Percentiles rank a stretch among this genome's conserved stretches.
Evolutionary conservation across 2,888 invertebrate species (phyloP).

Genomic region (Drosophila neotestacea): DNA sequence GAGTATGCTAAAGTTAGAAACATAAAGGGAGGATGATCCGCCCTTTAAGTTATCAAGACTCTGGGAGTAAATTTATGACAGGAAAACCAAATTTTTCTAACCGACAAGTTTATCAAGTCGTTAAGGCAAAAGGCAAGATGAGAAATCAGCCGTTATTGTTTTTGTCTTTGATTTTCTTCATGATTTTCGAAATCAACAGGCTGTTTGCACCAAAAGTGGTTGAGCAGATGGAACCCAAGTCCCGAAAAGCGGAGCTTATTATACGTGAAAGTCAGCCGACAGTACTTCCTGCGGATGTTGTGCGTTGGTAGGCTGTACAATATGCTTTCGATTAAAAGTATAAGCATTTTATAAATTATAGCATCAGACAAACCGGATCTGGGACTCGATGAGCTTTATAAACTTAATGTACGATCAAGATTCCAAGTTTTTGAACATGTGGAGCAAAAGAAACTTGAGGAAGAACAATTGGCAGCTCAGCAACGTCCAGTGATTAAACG

Average conservation of each 20-base stretch:
- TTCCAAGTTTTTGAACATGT: slow-evolving; percentile 92
- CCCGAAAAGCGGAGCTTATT: slow-evolving; percentile 93
- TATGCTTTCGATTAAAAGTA: not conserved
- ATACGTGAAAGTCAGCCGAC: slow-evolving; percentile 96
- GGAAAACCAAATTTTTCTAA: too few species aligned
- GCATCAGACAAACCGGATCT: slow-evolving; percentile 95
- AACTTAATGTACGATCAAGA: slow-evolving; percentile 93
- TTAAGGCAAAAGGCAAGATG: too few species aligned
- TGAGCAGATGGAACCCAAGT: slow-evolving; percentile 89
- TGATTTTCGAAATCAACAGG: slow-evolving; percentile 4
- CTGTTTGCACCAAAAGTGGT: slow-evolving; percentile 96
- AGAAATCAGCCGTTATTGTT: too few species aligned
- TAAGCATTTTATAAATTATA: slow-evolving; percentile 73
- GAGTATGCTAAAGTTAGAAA: too few species aligned
- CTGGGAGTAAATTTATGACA: too few species aligned
- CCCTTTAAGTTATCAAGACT: too few species aligned
- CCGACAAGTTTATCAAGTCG: too few species aligned
- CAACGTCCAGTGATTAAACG: slow-evolving; percentile 86
- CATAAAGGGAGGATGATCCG: too few species aligned
- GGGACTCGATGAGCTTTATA: slow-evolving; percentile 92
- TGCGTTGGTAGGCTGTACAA: slow-evolving; percentile 87
- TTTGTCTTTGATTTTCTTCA: too few species aligned
- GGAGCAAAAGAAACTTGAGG: slow-evolving; percentile 83
- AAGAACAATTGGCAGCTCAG: slow-evolving; percentile 15
- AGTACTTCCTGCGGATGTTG: slow-evolving; percentile 96